A percentile compares a stretch with the other conserved stretches of the same genome.
Conservation (phyloP, 2,113 vertebrate species). For the Piprites chloris region DNA sequence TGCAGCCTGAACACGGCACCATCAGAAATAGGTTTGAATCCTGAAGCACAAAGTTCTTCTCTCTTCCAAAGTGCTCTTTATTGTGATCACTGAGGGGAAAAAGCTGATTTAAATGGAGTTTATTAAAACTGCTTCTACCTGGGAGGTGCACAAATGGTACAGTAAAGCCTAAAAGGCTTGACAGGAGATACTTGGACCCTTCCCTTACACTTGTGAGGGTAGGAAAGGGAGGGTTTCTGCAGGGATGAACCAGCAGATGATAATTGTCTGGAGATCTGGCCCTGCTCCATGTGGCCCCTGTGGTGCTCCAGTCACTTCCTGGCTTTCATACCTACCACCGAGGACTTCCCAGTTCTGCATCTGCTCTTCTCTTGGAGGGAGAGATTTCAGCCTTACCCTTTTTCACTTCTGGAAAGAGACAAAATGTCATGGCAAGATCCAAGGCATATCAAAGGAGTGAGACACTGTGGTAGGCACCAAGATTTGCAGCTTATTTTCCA, state of each 20-base stretch:
- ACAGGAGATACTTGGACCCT: background rate
- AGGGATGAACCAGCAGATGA: background rate
- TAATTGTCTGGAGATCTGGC: background rate
- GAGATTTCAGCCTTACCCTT: background rate
- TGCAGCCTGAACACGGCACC: background rate
- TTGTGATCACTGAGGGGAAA: background rate
- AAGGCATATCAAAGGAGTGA: background rate
- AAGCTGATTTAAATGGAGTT: background rate
- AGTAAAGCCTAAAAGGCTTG: background rate
- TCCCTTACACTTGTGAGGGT: background rate
- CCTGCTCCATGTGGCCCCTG: rapidly evolving
- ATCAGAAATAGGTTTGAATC: background rate
- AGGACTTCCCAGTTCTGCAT: background rate
- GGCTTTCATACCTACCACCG: background rate
- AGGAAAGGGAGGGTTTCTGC: background rate
- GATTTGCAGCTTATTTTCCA: background rate
- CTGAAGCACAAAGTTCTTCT: background rate
- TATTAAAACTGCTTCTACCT: background rate
- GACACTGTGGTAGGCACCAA: background rate
- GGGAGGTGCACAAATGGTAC: background rate
- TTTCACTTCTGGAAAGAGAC: background rate
- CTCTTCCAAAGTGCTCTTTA: background rate
- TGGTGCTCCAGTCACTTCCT: background rate
- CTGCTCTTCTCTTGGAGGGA: background rate
- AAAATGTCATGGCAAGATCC: background rate